Evolutionary conservation across 2,888 invertebrate species (phyloP).

Genomic region (Antheraea assamensis): DNA sequence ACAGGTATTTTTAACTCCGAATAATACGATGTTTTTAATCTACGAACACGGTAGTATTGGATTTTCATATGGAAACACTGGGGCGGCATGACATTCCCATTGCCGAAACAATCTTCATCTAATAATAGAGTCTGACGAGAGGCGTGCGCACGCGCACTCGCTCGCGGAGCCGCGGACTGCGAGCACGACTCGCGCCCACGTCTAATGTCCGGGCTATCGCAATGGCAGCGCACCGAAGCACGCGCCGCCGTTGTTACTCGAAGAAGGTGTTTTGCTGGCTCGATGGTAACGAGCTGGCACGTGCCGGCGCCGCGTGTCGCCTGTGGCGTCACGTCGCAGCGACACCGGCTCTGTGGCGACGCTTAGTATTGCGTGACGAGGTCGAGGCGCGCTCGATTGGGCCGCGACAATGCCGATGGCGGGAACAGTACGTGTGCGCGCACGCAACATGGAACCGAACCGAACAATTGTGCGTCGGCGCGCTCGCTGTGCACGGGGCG

Average conservation of each 20-base stretch:
- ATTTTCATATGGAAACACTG: no score
- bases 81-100: background rate
- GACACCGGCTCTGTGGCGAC: constrained; percentile 54
- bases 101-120: background rate
- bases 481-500: constrained; percentile 40
- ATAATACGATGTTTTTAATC: no score
- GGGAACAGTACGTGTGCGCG: constrained; percentile 45
- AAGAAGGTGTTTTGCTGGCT: constrained; percentile 50
- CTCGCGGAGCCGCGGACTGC: background rate
- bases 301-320: constrained; percentile 50
- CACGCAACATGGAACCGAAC: constrained; percentile 40
- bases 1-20: no score
- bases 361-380: constrained; percentile 27
- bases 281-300: constrained; percentile 43
- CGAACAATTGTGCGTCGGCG: constrained; percentile 28
- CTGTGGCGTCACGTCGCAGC: constrained; percentile 58
- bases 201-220: background rate
- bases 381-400: background rate
- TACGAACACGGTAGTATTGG: no score
- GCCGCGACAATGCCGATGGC: constrained; percentile 39
- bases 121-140: background rate
- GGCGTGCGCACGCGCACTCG: background rate
- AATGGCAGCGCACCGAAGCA: constrained; percentile 34
- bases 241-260: constrained; percentile 37
- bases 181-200: background rate